Evolutionary conservation across 1,140 invertebrate species (phyloP), one percentile per base, ranked within the genome.

Genomic region (Drosophila lowei): DNA sequence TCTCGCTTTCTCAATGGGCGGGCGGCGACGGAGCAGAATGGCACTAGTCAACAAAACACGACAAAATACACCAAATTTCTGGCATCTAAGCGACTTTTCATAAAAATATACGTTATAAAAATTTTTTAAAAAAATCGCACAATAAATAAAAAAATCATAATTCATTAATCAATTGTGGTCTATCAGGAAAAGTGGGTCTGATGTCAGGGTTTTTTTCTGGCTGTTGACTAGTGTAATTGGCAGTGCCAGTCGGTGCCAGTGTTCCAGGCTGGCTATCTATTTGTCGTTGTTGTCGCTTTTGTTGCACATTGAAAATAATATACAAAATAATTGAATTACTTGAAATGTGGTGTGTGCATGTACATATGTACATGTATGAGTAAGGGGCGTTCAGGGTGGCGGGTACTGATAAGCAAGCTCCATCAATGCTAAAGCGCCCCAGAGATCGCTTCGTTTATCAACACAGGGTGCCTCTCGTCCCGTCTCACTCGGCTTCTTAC

Each of bases 301-400:
- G 80, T 81, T 86, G 80, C 77, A 86, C 80, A 88, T 83, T 86
- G 81, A 88, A 86, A 88, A 86, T 88, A 86, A 83, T 88, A 88
- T 77, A 86, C 78, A 86, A 88, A 86, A 86, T 88, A 86, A 86
- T 86, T 86, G 78, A 86, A 86, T 86, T 86, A 86, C 81, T 72
- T 55, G 61, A 67, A 71, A 65, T 63, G 60, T 56, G 34, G 3
- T 38, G 25, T 53, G 42, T 53, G 30, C 18, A 54, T 15, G 16
- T 67, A 54, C 11, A 50, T 43, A 11, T 57, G 54, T 61, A 47
- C 43, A 52, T 66, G 67, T 65, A 55, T 70, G 34, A 38, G 50
- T 72, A 59, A 63, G 80, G 79, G 80, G 80, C 81, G 80, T 84
- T 77, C 58, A 80, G 58, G 49, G 61, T 49, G 61, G 46, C 25